Base-by-base conservation (phyloP, 2,113 vertebrate species). In the Pipa parva region DNA sequence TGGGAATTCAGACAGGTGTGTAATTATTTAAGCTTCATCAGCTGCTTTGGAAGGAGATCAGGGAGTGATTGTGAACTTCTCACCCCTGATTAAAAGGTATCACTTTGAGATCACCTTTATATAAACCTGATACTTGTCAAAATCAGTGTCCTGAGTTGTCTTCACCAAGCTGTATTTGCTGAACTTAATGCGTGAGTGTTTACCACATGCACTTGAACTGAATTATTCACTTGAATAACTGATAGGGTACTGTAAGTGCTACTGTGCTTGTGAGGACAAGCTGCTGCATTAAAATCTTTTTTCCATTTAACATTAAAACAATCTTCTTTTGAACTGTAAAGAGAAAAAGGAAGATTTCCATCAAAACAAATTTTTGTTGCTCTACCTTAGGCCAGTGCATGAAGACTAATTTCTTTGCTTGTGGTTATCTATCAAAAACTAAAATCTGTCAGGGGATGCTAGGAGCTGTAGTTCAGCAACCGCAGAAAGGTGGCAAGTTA, bases 201-300 rank as follows among this genome's bases (percentile, higher is more conserved):
- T 68, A 52, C 65, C 56, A 59, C 56, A 60, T 68, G 56, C 65
- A 68, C 46, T 68, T 68, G 65, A 68, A 60, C 65, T 39, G 65
- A 27, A 56, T 68, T 68, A 51, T 59, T 59, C 65, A 68, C 28
- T 68, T 70, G 66, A 70, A 70, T 70, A 55, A 61, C 46, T 70
- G 66, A 61, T 70, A 37, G 57, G 66, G 36, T 49, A 42, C 48
- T 68, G 65, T 70, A 61, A 70, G 66, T 70, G 66, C 66, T 70
- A 61, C 66, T 61, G 57, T 61, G 66, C 57, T 61, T 60, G 27
- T 17, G 66, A 58, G 66, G 61, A 33, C n/a, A 54, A 42, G 48
- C 48, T 70, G 31, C 58, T 61, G 24, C 57, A 54, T 60, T 60
- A 52, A 48, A 60, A 60, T 31, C 57, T 69, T 65, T 46, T 22